These are phyloP conservation scores for Hiodon tergisus DNA, from an alignment of 2,113 vertebrate genomes.

Conservation along the genomic window DNA sequence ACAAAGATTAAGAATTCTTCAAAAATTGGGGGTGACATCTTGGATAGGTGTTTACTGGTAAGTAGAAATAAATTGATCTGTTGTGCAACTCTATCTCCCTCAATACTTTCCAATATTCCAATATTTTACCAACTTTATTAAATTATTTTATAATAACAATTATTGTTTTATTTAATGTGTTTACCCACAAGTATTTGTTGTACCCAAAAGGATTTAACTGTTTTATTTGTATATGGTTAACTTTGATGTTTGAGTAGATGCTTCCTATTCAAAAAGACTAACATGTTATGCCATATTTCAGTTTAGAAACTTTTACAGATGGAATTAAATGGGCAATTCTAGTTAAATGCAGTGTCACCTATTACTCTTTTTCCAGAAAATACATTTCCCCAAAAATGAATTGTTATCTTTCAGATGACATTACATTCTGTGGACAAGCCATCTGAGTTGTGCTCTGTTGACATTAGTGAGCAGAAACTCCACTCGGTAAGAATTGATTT, in stretches of 20 bases:
- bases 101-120: no score
- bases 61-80: conserved; percentile 25
- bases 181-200: no score
- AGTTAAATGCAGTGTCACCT: neutral
- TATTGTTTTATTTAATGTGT: no score
- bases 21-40: conserved; percentile 22
- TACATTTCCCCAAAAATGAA: neutral
- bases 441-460: conserved; percentile 66
- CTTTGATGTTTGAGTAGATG: no score
- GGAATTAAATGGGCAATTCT: neutral
- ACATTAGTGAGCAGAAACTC: conserved; percentile 68
- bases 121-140: no score
- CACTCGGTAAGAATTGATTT: conserved; percentile 56
- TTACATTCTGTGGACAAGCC: conserved; percentile 63
- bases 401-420: conserved; percentile 57
- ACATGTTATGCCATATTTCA: neutral
- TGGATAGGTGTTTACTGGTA: conserved; percentile 62
- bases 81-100: neutral
- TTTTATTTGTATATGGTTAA: neutral
- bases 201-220: neutral
- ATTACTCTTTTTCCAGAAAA: neutral
- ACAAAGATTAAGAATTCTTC: neutral
- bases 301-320: neutral
- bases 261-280: no score
- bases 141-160: no score